Evolutionary conservation across 2,888 invertebrate species (phyloP).

Genomic region (Hipparchia semele): DNA sequence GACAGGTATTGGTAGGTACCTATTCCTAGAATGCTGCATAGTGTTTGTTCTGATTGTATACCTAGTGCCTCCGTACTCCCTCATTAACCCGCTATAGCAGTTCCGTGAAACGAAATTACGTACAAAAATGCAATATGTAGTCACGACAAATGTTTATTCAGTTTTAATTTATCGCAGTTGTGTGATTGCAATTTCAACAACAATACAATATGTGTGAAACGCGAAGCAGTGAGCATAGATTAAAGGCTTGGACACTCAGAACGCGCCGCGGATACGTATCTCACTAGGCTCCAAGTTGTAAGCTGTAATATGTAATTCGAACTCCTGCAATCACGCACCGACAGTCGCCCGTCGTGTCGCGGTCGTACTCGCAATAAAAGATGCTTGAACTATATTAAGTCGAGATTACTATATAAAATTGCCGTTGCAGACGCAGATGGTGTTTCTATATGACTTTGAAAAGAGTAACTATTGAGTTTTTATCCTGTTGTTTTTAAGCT

Average conservation of each 20-base stretch:
- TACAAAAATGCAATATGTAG: constrained; percentile 17
- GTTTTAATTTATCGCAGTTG: constrained; percentile 17
- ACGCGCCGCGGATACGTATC: neutral
- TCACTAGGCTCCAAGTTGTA: neutral
- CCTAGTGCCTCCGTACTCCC: neutral
- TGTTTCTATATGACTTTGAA: too few species aligned
- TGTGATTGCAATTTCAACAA: constrained; percentile 39
- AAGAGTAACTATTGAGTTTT: too few species aligned
- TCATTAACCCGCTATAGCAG: neutral
- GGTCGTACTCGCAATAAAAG: too few species aligned
- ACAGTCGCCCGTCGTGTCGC: too few species aligned
- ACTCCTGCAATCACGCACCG: too few species aligned
- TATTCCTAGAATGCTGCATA: neutral
- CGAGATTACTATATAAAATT: too few species aligned
- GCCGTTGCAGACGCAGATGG: too few species aligned
- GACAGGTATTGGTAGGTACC: too few species aligned
- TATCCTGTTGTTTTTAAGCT: too few species aligned
- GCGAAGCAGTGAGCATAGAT: constrained; percentile 54
- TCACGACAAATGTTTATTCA: constrained; percentile 25
- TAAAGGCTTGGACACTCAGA: neutral
- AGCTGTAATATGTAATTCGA: too few species aligned
- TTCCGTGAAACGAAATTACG: constrained; percentile 16
- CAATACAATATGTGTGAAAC: constrained; percentile 65
- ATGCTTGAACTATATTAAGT: too few species aligned
- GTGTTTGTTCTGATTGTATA: neutral